phyloP scores from a whole-genome alignment of 2,113 vertebrate genomes.

The Clinocottus analis region DNA sequence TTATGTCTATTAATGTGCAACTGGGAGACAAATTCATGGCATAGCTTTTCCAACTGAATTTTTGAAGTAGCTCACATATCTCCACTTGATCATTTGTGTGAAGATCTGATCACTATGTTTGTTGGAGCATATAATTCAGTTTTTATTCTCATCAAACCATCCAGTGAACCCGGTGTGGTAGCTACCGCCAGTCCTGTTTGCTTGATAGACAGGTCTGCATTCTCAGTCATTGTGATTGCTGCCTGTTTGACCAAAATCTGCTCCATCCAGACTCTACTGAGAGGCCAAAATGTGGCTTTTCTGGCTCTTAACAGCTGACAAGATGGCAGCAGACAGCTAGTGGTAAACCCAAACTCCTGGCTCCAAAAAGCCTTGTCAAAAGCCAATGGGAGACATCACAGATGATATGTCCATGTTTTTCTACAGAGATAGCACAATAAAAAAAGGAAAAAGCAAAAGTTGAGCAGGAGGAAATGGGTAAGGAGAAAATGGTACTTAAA shows the following conservation, averaged over 20 bases:
- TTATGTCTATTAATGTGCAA: neutral
- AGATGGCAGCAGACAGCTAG: conserved; percentile 3
- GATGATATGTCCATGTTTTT: conserved; percentile 5
- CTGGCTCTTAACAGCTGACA: neutral
- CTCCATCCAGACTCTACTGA: neutral
- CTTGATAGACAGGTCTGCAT: neutral
- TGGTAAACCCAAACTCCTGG: conserved; percentile 24
- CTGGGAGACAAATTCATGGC: neutral
- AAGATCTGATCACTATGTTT: neutral
- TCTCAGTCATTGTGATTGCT: neutral
- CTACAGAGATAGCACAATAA: neutral
- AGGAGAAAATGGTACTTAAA: neutral
- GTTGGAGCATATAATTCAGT: neutral
- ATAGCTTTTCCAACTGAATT: neutral
- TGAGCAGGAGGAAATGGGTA: neutral
- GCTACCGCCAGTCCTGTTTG: neutral
- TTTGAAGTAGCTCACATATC: neutral
- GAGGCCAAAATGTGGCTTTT: conserved; percentile 4
- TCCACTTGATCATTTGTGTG: neutral
- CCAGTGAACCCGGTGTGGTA: neutral
- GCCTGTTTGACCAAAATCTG: conserved; percentile 10
- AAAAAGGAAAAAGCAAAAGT: too few relatives aligned
- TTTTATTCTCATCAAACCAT: neutral
- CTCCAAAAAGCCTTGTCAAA: conserved; percentile 27
- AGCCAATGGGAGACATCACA: conserved; percentile 2